phyloP scores from a whole-genome alignment of 2,888 invertebrate species.

The Drosophila quasianomalipes region DNA sequence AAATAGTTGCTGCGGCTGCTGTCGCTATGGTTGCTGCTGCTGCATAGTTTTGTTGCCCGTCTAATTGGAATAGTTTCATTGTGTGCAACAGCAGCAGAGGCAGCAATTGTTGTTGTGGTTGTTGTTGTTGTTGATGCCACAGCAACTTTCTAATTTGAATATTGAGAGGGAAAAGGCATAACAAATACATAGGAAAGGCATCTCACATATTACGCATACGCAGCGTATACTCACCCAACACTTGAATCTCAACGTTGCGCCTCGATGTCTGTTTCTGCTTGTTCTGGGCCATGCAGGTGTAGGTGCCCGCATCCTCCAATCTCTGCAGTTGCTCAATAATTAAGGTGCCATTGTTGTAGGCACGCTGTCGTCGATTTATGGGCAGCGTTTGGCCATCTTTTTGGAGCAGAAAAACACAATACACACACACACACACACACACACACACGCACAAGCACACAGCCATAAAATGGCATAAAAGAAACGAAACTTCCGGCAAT shows the following conservation, averaged over 20 bases:
- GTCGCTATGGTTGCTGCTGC: conserved; percentile 42
- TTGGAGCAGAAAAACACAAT: not conserved
- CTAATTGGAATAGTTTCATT: conserved; percentile 81
- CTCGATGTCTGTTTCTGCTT: conserved; percentile 92
- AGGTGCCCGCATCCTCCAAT: conserved; percentile 94
- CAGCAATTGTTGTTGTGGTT: not conserved
- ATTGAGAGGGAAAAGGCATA: conserved; percentile 45
- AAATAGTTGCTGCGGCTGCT: conserved; percentile 64
- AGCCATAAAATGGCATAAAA: not conserved
- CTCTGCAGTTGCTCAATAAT: conserved; percentile 94
- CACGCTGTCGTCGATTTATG: conserved; percentile 93
- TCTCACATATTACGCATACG: conserved; percentile 52
- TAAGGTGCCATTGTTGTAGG: conserved; percentile 94
- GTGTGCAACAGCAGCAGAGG: conserved; percentile 23
- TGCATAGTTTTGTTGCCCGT: conserved; percentile 74
- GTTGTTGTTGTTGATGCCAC: conserved; percentile 14
- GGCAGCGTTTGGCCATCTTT: conserved; percentile 94
- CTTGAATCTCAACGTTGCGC: conserved; percentile 91
- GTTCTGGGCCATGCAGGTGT: conserved; percentile 95
- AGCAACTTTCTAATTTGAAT: conserved; percentile 70
- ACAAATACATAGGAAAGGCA: not conserved
- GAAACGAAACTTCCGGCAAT: conserved; percentile 59
- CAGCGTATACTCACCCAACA: conserved; percentile 87
- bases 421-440: too few species aligned
- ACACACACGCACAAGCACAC: not conserved